These are phyloP conservation scores for Invenusta paracnida DNA, from an alignment of 2,888 invertebrate species.

Conservation along the genomic window DNA sequence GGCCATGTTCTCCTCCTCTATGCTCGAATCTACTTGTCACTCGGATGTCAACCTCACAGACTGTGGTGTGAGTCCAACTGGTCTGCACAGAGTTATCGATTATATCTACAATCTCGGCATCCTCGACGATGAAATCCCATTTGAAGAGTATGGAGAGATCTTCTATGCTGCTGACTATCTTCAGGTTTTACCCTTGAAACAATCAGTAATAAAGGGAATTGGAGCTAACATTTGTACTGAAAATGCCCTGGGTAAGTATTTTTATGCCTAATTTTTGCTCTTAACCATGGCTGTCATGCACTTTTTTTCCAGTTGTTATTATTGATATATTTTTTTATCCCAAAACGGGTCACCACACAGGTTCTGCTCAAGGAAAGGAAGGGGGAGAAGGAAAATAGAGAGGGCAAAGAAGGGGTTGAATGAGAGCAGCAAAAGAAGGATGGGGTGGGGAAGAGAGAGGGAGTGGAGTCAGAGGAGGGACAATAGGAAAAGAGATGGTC, in stretches of 20 bases:
- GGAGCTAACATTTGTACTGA: neutral
- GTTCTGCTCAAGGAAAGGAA: too few species aligned
- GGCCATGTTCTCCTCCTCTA: constrained; percentile 57
- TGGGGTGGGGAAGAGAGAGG: too few species aligned
- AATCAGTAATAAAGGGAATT: neutral
- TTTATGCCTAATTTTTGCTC: too few species aligned
- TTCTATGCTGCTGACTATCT: constrained; percentile 21
- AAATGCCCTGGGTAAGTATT: neutral
- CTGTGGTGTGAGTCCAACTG: neutral
- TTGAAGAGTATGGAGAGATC: neutral
- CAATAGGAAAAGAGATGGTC: too few species aligned
- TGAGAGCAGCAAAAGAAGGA: too few species aligned
- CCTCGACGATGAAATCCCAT: neutral
- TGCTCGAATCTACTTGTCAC: neutral
- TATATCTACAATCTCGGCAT: neutral
- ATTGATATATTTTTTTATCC: too few species aligned
- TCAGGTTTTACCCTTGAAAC: neutral
- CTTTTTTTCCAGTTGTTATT: too few species aligned
- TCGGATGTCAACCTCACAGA: neutral
- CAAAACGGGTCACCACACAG: too few species aligned
- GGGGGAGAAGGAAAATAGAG: too few species aligned
- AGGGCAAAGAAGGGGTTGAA: too few species aligned
- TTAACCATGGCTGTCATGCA: too few species aligned
- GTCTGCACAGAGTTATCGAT: neutral
- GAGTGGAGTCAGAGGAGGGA: too few species aligned